Percentiles rank a stretch among this genome's conserved stretches.
phyloP scores from a whole-genome alignment of 2,113 vertebrate species.

The Cromileptes altivelis region DNA sequence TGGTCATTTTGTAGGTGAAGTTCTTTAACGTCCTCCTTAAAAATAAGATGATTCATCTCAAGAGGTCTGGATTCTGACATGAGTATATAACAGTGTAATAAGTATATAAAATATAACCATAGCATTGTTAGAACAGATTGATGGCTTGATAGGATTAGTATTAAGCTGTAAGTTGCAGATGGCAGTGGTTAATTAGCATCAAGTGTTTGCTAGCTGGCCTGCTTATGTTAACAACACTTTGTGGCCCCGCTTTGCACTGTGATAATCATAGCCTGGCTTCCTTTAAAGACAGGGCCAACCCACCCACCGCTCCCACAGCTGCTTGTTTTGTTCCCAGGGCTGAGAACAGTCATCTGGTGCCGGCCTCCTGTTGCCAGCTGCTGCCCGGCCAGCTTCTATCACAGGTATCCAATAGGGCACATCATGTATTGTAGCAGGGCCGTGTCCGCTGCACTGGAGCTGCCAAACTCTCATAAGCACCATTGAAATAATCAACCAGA shows the following conservation, averaged over 20 bases:
- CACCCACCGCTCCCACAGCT: conserved; percentile 75
- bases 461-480: conserved; percentile 14
- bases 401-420: conserved; percentile 55
- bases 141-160: neutral
- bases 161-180: conserved; percentile 30
- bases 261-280: conserved; percentile 77
- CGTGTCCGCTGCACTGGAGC: conserved; percentile 9
- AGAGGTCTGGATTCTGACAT: neutral
- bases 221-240: conserved; percentile 46
- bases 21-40: no score
- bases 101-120: neutral
- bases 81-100: neutral
- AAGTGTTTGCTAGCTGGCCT: conserved; percentile 51
- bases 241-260: conserved; percentile 44
- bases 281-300: conserved; percentile 58
- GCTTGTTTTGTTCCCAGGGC: conserved; percentile 64
- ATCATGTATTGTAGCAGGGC: conserved; percentile 7
- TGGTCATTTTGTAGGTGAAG: no score
- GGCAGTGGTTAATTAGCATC: conserved; percentile 58
- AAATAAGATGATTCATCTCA: neutral
- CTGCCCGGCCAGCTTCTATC: conserved; percentile 43
- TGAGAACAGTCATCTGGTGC: conserved; percentile 63
- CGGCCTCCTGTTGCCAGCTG: conserved; percentile 60
- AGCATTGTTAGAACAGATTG: neutral
- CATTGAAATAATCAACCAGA: conserved; percentile 21